Evolutionary conservation across 1,140 invertebrate species (phyloP), one percentile per base, ranked within the genome.

Genomic region (Hormaphis cornu): DNA sequence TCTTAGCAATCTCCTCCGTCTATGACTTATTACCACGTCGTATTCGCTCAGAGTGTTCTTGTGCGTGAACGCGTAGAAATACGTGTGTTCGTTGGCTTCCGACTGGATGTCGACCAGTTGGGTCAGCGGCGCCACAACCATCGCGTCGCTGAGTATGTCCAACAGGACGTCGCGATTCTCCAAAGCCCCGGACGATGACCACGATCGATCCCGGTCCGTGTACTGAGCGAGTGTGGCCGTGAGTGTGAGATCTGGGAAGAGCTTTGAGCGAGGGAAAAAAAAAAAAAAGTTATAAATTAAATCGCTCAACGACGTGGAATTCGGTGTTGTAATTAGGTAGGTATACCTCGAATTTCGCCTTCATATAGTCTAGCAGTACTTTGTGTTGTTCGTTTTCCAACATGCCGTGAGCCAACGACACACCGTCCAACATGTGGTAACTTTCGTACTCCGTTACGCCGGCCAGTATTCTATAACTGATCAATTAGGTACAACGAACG

Each of bases 1-100:
- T n/a, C n/a, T n/a, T n/a, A n/a, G n/a, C n/a, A n/a, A n/a, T n/a
- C n/a, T n/a, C n/a, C 16, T 4, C 18, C 16, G n/a, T 53, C 26
- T 26, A 28, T 16, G 20, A 33, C n/a, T 14, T 7, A 1, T 70
- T 79, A 88, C 87, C 73, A 82, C 78, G 20, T 84, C 82, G 76
- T 85, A 87, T 53, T 89, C 83, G 59, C 87, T 89, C 48, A 86
- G 84, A 70, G 84, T 81, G 4, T 87, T 88, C 70, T 89, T 88
- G 75, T 97, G 90, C 44, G 85, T 84, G 76, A 93, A 95, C 26
- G 94, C 88, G 76, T 93, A 95, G 83, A 95, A 92, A 77, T 90
- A 95, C 58, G 86, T 86, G 72, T 85, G 84, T 1, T 83, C 81
- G 78, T 89, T 89, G n/a, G 85, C 81, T 71, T 82, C 61, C 8